A percentile compares a stretch with the other conserved stretches of the same genome.
Conservation (phyloP, 2,888 invertebrate genomes). For the Tetragonisca angustula region DNA sequence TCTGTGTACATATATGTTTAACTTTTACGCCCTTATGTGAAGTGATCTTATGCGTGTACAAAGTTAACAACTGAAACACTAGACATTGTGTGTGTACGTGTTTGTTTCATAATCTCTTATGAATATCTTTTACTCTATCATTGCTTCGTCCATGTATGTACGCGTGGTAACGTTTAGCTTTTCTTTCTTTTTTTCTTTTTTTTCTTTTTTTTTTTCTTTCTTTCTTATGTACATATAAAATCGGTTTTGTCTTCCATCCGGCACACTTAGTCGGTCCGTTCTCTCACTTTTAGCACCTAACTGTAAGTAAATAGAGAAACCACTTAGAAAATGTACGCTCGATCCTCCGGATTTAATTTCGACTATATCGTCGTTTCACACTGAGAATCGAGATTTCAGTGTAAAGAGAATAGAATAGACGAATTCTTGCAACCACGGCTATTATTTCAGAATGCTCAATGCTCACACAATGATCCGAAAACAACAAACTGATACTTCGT, state of each 20-base stretch:
- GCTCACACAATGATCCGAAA: neutral
- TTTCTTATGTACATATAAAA: slow-evolving; percentile 78
- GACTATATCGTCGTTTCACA: slow-evolving; percentile 26
- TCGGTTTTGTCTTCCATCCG: slow-evolving; percentile 71
- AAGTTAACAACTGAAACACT: slow-evolving; percentile 50
- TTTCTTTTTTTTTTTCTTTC: slow-evolving; percentile 55
- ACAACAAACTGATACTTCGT: neutral
- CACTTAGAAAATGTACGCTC: slow-evolving; percentile 47
- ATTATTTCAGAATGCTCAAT: neutral
- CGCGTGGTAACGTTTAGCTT: slow-evolving; percentile 54
- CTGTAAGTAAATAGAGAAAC: slow-evolving; percentile 75
- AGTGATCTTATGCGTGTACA: slow-evolving; percentile 30
- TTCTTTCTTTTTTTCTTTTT: neutral
- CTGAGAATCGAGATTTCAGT: slow-evolving; percentile 1
- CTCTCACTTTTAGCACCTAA: slow-evolving; percentile 74
- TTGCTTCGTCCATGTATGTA: slow-evolving; percentile 48
- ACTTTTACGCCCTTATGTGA: slow-evolving; percentile 23
- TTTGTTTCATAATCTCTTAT: slow-evolving; percentile 22
- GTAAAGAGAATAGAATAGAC: slow-evolving; percentile 5
- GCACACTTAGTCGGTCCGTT: slow-evolving; percentile 74
- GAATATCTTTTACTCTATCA: slow-evolving; percentile 47
- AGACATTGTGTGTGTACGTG: slow-evolving; percentile 46
- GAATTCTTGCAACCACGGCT: neutral
- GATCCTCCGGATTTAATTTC: slow-evolving; percentile 6
- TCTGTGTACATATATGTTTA: slow-evolving; percentile 16